Evolutionary conservation across 1,140 invertebrate genomes (phyloP), one percentile per base, ranked within the genome.

Genomic region (Drosophila repletoides): DNA sequence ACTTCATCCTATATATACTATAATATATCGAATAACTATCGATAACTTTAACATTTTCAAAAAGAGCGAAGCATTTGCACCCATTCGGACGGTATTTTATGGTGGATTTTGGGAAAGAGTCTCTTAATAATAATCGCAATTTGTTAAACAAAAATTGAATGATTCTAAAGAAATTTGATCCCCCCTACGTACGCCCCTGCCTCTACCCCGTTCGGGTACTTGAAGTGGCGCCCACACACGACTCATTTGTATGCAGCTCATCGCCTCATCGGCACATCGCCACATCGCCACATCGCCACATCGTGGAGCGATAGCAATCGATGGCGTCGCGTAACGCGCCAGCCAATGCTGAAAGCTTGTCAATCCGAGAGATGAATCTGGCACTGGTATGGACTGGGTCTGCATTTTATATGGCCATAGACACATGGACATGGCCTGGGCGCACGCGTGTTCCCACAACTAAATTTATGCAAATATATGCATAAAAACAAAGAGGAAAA

Each of bases 401-500:
- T 34, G 33, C 33, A 34, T 34, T 34, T 34, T 5, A 5, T 34
- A 15, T 41, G 38, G 38, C 4, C 17, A 41, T 21, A 19, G 36
- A 40, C 36, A 3, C 10, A 17, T 2, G n/a, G 14, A 6, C 6
- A 7, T 21, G 15, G 24, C 5, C 36, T 17, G 29, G 12, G 31
- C 41, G 49, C 43, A 66, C 65, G 53, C 58, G 63, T 29, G 31
- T 81, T 69, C 63, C 73, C 70, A 84, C 63, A 29, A 52, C n/a
- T 34, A 17, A 67, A 84, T 71, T 74, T 83, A 83, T 83, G 79
- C 53, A 77, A 70, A 83, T 84, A 48, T 84, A 84, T 83, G 69
- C 79, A 51, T 48, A 36, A 61, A 40, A 73, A 36, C 46, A 36
- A 59, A 55, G 43, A 41, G 10, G 38, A 26, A 14, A 36, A 36